A percentile compares a stretch with the other conserved stretches of the same genome.
These are phyloP conservation scores for Lepidothrix coronata DNA, from an alignment of 2,113 vertebrate genomes.

Conservation along the genomic window DNA sequence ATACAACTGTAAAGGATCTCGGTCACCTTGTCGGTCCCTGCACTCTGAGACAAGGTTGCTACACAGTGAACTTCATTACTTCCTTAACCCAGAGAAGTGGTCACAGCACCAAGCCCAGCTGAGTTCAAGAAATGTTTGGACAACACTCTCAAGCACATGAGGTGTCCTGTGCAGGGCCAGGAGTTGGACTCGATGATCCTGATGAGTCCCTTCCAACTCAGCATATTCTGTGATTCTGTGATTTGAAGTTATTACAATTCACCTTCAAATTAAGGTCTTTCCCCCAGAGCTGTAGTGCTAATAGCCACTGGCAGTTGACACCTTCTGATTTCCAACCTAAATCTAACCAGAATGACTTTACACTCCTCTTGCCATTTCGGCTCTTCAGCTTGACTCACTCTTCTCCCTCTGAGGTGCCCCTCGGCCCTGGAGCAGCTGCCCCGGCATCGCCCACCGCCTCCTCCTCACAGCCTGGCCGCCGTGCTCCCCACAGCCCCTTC, in stretches of 20 bases:
- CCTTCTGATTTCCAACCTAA: neutral
- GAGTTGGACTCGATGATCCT: neutral
- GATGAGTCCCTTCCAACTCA: neutral
- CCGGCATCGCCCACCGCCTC: rapidly evolving
- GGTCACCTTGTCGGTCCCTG: neutral
- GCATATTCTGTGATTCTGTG: neutral
- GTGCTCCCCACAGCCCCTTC: too few species aligned
- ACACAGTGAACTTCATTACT: neutral
- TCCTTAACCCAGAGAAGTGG: neutral
- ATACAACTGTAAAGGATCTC: neutral
- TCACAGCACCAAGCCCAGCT: neutral
- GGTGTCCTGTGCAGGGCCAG: too few species aligned
- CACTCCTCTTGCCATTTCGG: rapidly evolving
- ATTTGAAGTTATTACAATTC: neutral
- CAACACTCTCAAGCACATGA: neutral
- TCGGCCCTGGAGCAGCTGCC: rapidly evolving
- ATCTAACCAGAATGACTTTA: neutral
- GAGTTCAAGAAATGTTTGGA: neutral
- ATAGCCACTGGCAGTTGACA: neutral
- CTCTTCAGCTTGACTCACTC: too few species aligned
- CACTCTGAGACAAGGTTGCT: neutral
- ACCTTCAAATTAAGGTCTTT: neutral
- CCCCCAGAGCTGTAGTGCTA: neutral
- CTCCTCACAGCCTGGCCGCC: neutral
- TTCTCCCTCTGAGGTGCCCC: rapidly evolving